A percentile compares a stretch with the other conserved stretches of the same genome.
phyloP scores from a whole-genome alignment of 2,797 vertebrate genomes.

The Loriculus beryllinus region DNA sequence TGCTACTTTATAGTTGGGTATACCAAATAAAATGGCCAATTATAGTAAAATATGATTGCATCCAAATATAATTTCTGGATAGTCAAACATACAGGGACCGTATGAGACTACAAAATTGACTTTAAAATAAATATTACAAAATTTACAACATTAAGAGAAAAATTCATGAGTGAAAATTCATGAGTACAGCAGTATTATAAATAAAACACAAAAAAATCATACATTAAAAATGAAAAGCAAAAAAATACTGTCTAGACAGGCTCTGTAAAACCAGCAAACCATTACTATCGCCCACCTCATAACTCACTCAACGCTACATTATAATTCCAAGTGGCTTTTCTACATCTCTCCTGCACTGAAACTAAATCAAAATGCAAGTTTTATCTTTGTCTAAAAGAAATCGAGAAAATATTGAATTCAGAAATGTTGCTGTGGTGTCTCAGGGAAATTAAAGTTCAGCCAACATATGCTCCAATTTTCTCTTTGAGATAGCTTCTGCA shows the following conservation, averaged over 20 bases:
- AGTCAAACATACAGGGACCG: neutral
- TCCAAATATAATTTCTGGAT: neutral
- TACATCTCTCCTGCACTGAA: neutral
- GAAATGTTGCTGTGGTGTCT: neutral
- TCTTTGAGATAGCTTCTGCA: neutral
- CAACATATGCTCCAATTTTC: neutral
- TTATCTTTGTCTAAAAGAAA: neutral
- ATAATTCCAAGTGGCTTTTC: neutral
- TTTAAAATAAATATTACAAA: constrained; percentile 6
- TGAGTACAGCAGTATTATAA: neutral
- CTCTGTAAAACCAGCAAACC: neutral
- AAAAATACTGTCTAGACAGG: neutral
- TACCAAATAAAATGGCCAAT: neutral
- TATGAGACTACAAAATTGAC: neutral
- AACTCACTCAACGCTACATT: neutral
- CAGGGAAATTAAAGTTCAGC: neutral
- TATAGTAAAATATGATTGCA: neutral
- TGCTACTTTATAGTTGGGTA: neutral
- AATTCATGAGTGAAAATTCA: neutral
- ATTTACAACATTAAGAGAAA: neutral
- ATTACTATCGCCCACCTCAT: neutral
- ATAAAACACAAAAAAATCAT: neutral
- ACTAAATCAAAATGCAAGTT: neutral
- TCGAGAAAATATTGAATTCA: neutral
- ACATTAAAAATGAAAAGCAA: neutral